Conservation (phyloP, 92 coral and sea anemone species). For the Galaxea fascicularis region DNA sequence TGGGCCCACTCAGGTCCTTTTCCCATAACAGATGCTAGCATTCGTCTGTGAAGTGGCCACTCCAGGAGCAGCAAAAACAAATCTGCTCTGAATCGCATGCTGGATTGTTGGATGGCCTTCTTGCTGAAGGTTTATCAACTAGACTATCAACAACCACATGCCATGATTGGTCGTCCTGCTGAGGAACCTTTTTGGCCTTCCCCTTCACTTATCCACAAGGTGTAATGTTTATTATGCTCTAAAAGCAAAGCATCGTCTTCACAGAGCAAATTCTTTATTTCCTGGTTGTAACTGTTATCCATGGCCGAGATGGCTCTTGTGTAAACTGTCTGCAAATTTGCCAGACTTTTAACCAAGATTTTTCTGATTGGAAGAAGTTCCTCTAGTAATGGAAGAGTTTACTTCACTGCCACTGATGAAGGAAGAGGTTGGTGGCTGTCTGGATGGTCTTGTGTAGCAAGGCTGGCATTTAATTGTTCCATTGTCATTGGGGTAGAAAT, state of each 20-base stretch:
- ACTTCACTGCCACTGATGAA: no score
- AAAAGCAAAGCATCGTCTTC: conserved; percentile 56
- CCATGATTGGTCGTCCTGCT: neutral
- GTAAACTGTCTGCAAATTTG: no score
- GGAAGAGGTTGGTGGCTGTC: no score
- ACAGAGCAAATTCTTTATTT: neutral
- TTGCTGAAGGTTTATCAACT: neutral
- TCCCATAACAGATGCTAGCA: neutral
- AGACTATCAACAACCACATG: neutral
- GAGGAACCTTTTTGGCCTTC: neutral
- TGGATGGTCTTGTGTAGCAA: no score
- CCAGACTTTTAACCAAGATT: no score
- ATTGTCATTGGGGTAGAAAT: no score
- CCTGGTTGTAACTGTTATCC: neutral
- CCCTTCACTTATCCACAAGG: conserved; percentile 58
- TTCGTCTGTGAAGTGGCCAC: neutral
- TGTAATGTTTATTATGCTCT: conserved; percentile 63
- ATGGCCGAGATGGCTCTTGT: neutral
- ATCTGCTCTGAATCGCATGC: neutral
- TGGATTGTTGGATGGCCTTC: neutral
- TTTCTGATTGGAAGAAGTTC: no score
- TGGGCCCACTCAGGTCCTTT: neutral
- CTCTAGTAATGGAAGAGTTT: no score
- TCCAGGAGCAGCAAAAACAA: neutral
- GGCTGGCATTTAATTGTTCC: no score